Conservation (phyloP, 2,888 invertebrate species). For the Campopleginae sp. region DNA sequence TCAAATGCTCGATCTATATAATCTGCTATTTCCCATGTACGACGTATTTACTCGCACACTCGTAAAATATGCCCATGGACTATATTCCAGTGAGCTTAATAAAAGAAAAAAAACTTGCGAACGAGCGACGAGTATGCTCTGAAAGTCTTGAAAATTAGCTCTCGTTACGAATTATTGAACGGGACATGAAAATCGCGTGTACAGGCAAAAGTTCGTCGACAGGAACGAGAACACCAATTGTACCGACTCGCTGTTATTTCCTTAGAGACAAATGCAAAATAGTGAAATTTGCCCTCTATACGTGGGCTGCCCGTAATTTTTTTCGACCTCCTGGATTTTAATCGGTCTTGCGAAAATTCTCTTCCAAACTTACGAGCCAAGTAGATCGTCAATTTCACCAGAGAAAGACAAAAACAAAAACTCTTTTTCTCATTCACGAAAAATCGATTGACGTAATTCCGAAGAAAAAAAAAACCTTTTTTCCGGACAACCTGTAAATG, state of each 20-base stretch:
- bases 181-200: conserved; percentile 30
- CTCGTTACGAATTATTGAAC: conserved; percentile 41
- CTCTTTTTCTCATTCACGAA: neutral
- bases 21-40: conserved; percentile 1
- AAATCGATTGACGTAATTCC: neutral
- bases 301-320: conserved; percentile 28
- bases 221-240: conserved; percentile 4
- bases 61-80: neutral
- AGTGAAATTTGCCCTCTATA: conserved; percentile 39
- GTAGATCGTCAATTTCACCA: neutral
- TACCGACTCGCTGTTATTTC: conserved; percentile 10
- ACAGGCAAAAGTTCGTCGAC: neutral
- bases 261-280: conserved; percentile 16
- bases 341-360: neutral
- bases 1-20: conserved; percentile 2
- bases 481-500: neutral
- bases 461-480: neutral
- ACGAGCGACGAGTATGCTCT: conserved; percentile 38
- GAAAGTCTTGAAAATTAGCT: conserved; percentile 50
- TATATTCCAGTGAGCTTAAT: neutral
- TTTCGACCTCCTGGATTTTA: neutral
- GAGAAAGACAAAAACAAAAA: neutral
- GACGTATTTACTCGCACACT: neutral
- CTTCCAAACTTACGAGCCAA: neutral
- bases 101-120: neutral